Conservation (phyloP, 2,113 vertebrate genomes). For the Pseudorhombus dupliciocellatus region DNA sequence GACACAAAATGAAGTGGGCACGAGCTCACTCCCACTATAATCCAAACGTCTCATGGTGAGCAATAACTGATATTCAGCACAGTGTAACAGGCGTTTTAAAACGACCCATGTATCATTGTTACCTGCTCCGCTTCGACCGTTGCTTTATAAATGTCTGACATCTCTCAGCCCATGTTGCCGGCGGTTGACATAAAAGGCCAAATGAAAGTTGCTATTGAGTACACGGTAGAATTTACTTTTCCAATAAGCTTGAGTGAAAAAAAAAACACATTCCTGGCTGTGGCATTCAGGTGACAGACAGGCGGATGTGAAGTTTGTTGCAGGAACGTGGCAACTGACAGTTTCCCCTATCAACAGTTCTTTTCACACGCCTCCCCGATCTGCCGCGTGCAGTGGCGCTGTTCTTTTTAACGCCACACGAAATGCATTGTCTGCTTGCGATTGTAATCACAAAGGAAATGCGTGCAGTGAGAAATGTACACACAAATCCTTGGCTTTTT, state of each 20-base stretch:
- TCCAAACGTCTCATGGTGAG: neutral
- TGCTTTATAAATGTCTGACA: conserved; percentile 28
- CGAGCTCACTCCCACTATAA: neutral
- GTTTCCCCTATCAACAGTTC: conserved; percentile 25
- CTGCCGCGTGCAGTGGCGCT: conserved; percentile 17
- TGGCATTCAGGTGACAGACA: conserved; percentile 11
- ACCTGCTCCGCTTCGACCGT: conserved; percentile 9
- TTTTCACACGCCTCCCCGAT: conserved; percentile 31
- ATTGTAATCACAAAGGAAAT: conserved; percentile 59
- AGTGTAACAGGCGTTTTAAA: conserved; percentile 23
- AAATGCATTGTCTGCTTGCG: conserved; percentile 54
- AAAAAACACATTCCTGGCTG: conserved; percentile 17
- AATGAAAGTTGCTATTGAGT: conserved; percentile 49
- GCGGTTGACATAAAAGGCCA: conserved; percentile 34
- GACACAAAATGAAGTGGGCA: conserved; percentile 16
- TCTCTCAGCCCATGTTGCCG: conserved; percentile 32
- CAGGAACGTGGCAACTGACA: conserved; percentile 6
- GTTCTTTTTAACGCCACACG: conserved; percentile 58
- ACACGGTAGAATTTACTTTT: conserved; percentile 47
- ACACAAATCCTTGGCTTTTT: conserved; percentile 58
- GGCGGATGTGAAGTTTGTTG: conserved; percentile 18
- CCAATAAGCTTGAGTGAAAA: conserved; percentile 37
- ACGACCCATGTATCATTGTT: conserved; percentile 19
- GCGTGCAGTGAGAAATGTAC: conserved; percentile 41
- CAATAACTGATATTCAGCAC: conserved; percentile 18